phyloP scores from a whole-genome alignment of 2,797 vertebrate species.

The Perodicticus potto region DNA sequence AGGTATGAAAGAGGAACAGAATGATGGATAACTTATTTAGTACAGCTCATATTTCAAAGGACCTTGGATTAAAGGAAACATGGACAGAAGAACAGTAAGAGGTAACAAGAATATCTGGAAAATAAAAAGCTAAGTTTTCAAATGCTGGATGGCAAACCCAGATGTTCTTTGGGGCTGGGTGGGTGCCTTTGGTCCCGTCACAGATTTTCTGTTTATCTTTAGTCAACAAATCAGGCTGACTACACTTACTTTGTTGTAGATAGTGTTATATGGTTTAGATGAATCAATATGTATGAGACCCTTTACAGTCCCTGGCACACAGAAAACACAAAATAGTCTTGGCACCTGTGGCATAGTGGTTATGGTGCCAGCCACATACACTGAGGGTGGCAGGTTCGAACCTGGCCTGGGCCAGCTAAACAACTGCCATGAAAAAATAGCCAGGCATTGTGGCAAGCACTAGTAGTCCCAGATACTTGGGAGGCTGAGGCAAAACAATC shows the following conservation, averaged over 20 bases:
- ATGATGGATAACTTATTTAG: not conserved
- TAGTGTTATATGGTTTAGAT: not conserved
- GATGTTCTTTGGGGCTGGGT: not conserved
- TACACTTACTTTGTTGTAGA: not conserved
- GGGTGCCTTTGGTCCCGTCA: not conserved
- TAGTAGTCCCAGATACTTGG: too few species aligned
- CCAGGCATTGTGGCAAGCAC: too few species aligned
- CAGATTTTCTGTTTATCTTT: not conserved
- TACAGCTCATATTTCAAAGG: conserved; percentile 28
- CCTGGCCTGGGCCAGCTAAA: too few species aligned
- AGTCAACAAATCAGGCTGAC: not conserved
- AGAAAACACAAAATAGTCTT: not conserved
- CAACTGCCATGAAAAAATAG: too few species aligned
- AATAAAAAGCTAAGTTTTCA: not conserved
- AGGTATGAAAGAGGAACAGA: not conserved
- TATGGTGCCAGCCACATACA: too few species aligned
- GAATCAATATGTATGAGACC: not conserved
- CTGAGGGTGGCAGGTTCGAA: too few species aligned
- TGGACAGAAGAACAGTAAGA: not conserved
- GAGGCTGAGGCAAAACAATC: too few species aligned
- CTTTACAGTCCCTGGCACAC: not conserved
- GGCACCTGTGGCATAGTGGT: too few species aligned
- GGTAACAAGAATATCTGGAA: not conserved
- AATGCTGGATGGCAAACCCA: not conserved
- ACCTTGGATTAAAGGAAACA: not conserved